Percentiles rank a stretch among this genome's conserved stretches.
Conservation (phyloP, 2,797 vertebrate species). For the Diceros bicornis region DNA sequence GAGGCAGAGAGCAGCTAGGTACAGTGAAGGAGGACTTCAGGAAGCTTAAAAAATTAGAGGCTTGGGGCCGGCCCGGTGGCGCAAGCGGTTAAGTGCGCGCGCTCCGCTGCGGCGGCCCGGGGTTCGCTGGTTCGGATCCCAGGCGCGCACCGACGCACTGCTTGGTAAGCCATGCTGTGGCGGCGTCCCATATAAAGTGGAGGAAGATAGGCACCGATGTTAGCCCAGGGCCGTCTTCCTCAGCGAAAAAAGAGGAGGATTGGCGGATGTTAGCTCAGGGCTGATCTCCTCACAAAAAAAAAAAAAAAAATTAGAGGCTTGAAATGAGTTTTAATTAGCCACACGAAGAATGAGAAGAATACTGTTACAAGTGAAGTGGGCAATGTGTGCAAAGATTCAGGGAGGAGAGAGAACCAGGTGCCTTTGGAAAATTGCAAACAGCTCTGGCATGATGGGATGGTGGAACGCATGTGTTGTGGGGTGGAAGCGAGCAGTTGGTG, state of each 20-base stretch:
- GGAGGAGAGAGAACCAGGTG: conserved; percentile 33
- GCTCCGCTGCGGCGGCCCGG: no score
- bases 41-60: conserved; percentile 6
- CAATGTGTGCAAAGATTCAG: not conserved
- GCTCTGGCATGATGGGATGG: not conserved
- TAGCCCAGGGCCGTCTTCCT: no score
- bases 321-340: not conserved
- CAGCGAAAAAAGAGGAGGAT: no score
- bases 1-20: not conserved
- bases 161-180: no score
- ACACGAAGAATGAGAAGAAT: not conserved
- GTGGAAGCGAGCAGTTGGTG: conserved; percentile 66
- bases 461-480: not conserved
- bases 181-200: no score
- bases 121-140: no score
- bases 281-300: no score
- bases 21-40: not conserved
- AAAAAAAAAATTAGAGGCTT: not conserved
- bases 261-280: no score
- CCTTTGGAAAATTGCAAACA: not conserved
- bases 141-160: no score
- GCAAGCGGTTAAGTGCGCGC: no score
- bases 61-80: no score
- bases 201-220: no score
- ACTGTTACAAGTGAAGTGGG: conserved; percentile 5